phyloP scores from a whole-genome alignment of 2,888 invertebrate genomes.

The Acanthosepion pharaonis region DNA sequence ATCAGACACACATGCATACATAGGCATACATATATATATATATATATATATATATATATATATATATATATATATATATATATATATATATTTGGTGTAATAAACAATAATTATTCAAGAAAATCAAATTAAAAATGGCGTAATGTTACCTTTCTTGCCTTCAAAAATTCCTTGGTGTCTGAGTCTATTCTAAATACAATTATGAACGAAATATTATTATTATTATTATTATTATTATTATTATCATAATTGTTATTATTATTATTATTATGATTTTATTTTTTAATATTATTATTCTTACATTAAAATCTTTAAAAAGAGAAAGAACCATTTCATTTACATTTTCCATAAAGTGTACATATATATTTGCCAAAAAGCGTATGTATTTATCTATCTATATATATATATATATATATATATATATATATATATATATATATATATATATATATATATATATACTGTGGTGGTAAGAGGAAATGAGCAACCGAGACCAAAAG shows the following conservation, averaged over 20 bases:
- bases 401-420: not conserved
- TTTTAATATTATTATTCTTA: not conserved
- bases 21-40: not conserved
- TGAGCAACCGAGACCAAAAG: no score
- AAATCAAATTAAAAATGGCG: not conserved
- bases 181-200: not conserved
- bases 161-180: not conserved
- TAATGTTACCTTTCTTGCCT: conserved; percentile 10
- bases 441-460: not conserved
- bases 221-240: not conserved
- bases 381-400: not conserved
- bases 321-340: not conserved
- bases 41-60: not conserved
- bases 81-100: not conserved
- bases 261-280: not conserved
- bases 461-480: not conserved
- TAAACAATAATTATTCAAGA: not conserved
- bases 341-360: conserved; percentile 18
- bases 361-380: not conserved
- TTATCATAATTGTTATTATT: not conserved
- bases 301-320: not conserved
- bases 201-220: not conserved
- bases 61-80: not conserved
- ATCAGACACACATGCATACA: not conserved
- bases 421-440: not conserved